Evolutionary conservation across 2,888 invertebrate genomes (phyloP).

Genomic region (Cephonodes hylas): DNA sequence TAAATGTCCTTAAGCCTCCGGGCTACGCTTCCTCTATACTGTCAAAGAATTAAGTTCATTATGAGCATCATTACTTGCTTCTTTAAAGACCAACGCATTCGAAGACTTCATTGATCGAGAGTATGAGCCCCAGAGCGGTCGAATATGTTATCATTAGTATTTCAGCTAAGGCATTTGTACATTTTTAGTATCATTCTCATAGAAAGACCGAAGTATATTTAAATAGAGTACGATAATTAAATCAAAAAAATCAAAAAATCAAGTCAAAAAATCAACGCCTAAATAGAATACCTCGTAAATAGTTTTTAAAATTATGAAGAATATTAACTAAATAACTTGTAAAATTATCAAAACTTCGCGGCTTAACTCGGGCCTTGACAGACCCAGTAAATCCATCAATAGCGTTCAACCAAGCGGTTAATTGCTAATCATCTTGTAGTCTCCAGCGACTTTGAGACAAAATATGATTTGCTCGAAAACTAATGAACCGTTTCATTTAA

Average conservation of each 20-base stretch:
- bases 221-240: too few relatives aligned
- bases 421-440: background rate
- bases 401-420: constrained; percentile 13
- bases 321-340: background rate
- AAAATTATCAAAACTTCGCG: background rate
- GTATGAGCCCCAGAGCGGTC: too few relatives aligned
- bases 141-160: too few relatives aligned
- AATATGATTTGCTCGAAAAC: constrained; percentile 8
- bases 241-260: too few relatives aligned
- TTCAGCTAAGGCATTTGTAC: too few relatives aligned
- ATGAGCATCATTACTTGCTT: constrained; percentile 33
- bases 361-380: background rate
- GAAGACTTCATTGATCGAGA: too few relatives aligned
- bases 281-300: too few relatives aligned
- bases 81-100: constrained; percentile 17
- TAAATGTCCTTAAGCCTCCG: constrained; percentile 20
- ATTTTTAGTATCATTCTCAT: too few relatives aligned
- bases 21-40: constrained; percentile 29
- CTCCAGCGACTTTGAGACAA: background rate
- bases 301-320: background rate
- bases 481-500: constrained; percentile 10
- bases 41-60: constrained; percentile 35
- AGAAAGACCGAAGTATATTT: too few relatives aligned
- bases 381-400: background rate
- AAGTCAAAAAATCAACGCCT: too few relatives aligned